phyloP scores from a whole-genome alignment of 1,140 invertebrate genomes.

The Tetramorium parvispinum region DNA sequence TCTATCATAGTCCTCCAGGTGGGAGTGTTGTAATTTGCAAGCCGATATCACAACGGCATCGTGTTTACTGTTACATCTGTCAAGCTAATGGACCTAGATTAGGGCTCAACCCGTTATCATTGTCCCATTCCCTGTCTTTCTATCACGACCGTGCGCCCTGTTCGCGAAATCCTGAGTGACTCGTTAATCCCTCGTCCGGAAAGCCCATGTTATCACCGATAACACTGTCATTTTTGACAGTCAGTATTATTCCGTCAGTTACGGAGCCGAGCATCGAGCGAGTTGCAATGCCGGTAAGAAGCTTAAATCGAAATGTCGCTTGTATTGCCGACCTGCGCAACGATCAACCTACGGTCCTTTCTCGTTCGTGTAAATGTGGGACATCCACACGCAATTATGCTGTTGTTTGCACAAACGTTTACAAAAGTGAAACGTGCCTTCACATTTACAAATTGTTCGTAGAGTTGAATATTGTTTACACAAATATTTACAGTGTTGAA shows the following conservation, averaged over 20 bases:
- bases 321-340: not conserved
- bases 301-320: conserved; percentile 50
- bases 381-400: not conserved
- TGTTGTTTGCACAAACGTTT: conserved; percentile 8
- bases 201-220: conserved; percentile 65
- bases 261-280: conserved; percentile 40
- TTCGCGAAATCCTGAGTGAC: conserved; percentile 69
- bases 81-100: conserved; percentile 76
- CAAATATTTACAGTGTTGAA: conserved; percentile 41
- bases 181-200: conserved; percentile 64
- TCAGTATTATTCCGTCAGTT: conserved; percentile 58
- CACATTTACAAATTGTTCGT: conserved; percentile 45
- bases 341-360: conserved; percentile 13
- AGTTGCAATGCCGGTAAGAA: conserved; percentile 43
- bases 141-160: conserved; percentile 36
- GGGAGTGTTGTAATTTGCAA: conserved; percentile 76
- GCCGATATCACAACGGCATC: conserved; percentile 74
- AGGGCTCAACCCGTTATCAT: conserved; percentile 71
- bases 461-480: conserved; percentile 27
- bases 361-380: not conserved
- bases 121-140: conserved; percentile 72
- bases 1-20: conserved; percentile 76
- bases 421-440: conserved; percentile 6
- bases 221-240: conserved; percentile 58
- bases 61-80: conserved; percentile 77